Conservation (phyloP, 2,888 invertebrate species). For the Rugalucina vietnamica region DNA sequence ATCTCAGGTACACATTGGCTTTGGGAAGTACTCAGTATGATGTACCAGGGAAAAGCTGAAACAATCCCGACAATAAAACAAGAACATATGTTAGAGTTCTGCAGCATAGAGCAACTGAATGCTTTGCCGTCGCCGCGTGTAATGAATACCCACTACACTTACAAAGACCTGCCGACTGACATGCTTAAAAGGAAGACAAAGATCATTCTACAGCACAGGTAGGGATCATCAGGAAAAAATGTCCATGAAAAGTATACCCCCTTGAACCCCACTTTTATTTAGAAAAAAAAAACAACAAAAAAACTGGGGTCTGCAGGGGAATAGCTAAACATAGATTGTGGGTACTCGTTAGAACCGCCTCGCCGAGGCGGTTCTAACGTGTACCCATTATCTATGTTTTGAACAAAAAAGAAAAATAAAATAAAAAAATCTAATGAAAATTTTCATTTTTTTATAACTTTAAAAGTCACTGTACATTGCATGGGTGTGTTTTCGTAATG, state of each 20-base stretch:
- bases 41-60: not conserved
- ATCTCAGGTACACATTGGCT: not conserved
- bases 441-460: no score
- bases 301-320: not conserved
- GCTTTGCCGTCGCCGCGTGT: not conserved
- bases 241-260: not conserved
- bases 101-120: not conserved
- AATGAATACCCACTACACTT: not conserved
- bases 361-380: no score
- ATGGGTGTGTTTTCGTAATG: no score
- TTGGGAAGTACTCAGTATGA: not conserved
- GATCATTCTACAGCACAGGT: not conserved
- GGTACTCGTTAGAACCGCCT: no score
- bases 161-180: not conserved
- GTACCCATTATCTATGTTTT: no score
- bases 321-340: not conserved
- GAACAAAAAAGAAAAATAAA: no score
- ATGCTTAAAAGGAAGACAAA: not conserved
- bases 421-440: no score
- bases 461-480: no score
- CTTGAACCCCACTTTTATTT: not conserved
- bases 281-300: not conserved
- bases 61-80: not conserved
- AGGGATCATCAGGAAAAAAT: not conserved
- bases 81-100: not conserved